phyloP scores from a whole-genome alignment of 2,888 invertebrate species.

The Drosophila paracracens region DNA sequence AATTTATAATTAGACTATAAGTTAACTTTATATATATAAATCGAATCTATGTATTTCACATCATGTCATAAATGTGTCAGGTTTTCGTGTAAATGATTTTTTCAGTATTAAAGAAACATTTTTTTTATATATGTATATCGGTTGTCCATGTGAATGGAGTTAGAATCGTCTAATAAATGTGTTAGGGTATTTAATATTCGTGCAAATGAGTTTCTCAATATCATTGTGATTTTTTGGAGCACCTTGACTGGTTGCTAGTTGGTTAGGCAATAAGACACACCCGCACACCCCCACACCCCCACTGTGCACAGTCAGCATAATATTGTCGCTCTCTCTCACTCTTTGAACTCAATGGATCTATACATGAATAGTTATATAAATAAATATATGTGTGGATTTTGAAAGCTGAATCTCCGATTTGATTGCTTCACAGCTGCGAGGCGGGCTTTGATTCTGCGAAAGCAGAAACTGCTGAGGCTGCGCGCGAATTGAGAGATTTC shows the following conservation, averaged over 20 bases:
- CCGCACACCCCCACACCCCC: too few species aligned
- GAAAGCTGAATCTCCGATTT: conserved; percentile 48
- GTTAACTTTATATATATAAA: background rate
- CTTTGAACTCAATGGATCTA: background rate
- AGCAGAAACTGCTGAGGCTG: conserved; percentile 66
- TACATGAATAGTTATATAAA: background rate
- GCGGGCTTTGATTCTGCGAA: conserved; percentile 56
- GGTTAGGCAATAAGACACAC: background rate
- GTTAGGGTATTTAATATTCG: background rate
- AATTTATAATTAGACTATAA: background rate
- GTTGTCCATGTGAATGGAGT: background rate
- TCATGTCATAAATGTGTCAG: too few species aligned
- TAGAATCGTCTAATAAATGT: background rate
- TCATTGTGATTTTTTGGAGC: background rate
- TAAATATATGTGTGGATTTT: background rate
- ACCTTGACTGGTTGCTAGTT: conserved; percentile 11
- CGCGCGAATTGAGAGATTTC: conserved; percentile 56
- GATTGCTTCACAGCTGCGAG: conserved; percentile 57
- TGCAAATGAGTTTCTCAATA: too few species aligned
- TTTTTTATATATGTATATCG: background rate
- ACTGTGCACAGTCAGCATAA: conserved; percentile 6
- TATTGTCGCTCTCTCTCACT: background rate
- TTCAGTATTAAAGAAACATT: background rate
- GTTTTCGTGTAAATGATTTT: background rate
- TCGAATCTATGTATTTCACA: too few species aligned